These are phyloP conservation scores for Cantharis rufa DNA, from an alignment of 2,888 invertebrate species.

Conservation along the genomic window DNA sequence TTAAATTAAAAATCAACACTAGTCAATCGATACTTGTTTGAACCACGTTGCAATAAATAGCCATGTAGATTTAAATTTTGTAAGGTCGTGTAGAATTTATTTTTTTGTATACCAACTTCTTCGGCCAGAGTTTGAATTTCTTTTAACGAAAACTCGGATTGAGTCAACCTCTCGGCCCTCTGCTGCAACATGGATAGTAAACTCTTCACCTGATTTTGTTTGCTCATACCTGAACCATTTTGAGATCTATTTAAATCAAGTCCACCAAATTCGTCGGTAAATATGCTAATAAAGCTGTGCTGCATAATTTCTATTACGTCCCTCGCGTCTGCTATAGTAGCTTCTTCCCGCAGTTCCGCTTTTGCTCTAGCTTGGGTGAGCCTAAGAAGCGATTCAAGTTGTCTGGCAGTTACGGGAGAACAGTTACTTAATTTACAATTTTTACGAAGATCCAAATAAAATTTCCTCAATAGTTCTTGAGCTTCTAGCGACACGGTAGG, in stretches of 20 bases:
- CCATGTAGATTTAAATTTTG: constrained; percentile 84
- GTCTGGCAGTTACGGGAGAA: constrained; percentile 85
- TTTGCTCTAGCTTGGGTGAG: constrained; percentile 90
- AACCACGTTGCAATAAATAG: constrained; percentile 79
- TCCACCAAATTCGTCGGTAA: constrained; percentile 71
- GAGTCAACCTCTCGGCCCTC: constrained; percentile 67
- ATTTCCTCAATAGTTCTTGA: constrained; percentile 70
- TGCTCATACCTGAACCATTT: constrained; percentile 75
- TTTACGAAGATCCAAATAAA: constrained; percentile 78
- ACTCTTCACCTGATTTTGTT: constrained; percentile 70
- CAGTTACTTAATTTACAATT: constrained; percentile 67
- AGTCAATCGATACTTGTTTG: constrained; percentile 46
- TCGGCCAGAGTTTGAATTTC: constrained; percentile 77
- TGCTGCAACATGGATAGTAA: constrained; percentile 72
- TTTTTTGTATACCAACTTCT: constrained; percentile 65
- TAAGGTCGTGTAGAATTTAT: constrained; percentile 72
- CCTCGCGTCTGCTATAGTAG: constrained; percentile 77
- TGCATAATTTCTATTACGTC: constrained; percentile 87
- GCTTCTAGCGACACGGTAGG: constrained; percentile 78
- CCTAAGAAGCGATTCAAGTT: constrained; percentile 86
- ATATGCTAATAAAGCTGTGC: constrained; percentile 77
- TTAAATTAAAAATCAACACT: constrained; percentile 33
- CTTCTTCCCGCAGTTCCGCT: constrained; percentile 80
- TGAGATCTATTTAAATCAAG: constrained; percentile 69
- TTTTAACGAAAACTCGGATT: constrained; percentile 73